Conservation (phyloP, 2,113 vertebrate genomes). For the Columba livia region DNA sequence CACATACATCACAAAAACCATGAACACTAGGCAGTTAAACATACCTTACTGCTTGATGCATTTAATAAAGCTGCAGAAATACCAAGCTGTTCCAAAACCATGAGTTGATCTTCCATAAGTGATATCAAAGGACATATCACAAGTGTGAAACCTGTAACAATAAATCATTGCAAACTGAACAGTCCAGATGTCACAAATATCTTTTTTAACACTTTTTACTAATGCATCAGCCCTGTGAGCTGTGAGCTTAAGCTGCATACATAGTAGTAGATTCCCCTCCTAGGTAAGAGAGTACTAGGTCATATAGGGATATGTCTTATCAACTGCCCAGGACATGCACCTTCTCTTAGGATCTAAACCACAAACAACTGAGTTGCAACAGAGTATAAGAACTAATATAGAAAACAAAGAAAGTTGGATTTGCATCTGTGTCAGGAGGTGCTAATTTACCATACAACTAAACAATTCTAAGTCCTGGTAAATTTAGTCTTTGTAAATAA, state of each 20-base stretch:
- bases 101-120: slow-evolving; percentile 97
- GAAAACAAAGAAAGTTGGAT: not conserved
- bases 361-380: not conserved
- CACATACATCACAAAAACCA: not conserved
- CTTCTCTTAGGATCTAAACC: not conserved
- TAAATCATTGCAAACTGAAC: not conserved
- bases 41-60: slow-evolving; percentile 90
- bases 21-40: not conserved
- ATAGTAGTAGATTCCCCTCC: not conserved
- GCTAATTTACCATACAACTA: not conserved
- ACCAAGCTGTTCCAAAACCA: slow-evolving; percentile 87
- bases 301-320: not conserved
- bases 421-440: not conserved
- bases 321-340: not conserved
- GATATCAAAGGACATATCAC: slow-evolving; percentile 94
- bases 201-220: not conserved
- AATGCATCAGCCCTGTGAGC: not conserved
- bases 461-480: not conserved
- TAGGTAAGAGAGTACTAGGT: not conserved
- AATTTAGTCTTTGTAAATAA: not conserved
- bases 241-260: not conserved
- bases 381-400: not conserved
- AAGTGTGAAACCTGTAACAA: slow-evolving; percentile 87
- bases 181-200: not conserved
- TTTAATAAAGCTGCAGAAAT: slow-evolving; percentile 87